Evolutionary conservation across 2,888 invertebrate species (phyloP).

Genomic region (Parascotia fuliginaria): DNA sequence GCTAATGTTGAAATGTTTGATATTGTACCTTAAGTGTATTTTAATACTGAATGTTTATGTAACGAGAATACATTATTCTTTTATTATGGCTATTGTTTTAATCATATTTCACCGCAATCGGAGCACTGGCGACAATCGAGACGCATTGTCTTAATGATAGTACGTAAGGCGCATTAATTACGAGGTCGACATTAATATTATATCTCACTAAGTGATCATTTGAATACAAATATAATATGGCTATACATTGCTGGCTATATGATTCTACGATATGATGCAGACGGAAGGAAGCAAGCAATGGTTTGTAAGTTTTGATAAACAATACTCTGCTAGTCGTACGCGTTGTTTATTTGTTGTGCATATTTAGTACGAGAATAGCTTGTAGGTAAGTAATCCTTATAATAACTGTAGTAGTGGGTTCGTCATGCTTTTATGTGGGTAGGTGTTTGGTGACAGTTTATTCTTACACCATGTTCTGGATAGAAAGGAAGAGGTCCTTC

Average conservation of each 20-base stretch:
- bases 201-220: slow-evolving; percentile 21
- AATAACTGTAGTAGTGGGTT: no score
- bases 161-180: slow-evolving; percentile 30
- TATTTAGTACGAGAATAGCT: no score
- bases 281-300: not conserved
- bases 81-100: slow-evolving; percentile 40
- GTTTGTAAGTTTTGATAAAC: not conserved
- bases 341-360: no score
- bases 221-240: not conserved
- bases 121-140: slow-evolving; percentile 25
- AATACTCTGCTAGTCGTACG: no score
- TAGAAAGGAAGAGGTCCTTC: no score
- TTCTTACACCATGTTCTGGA: no score
- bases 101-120: slow-evolving; percentile 53
- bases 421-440: no score
- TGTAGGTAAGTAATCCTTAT: no score
- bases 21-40: slow-evolving; percentile 31
- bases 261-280: not conserved
- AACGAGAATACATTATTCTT: slow-evolving; percentile 47
- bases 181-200: slow-evolving; percentile 33
- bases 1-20: slow-evolving; percentile 19
- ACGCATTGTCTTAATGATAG: slow-evolving; percentile 12
- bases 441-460: no score
- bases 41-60: slow-evolving; percentile 39
- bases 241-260: not conserved